Percentiles rank a stretch among this genome's conserved stretches.
phyloP scores from a whole-genome alignment of 2,113 vertebrate genomes.

The Dicrurus megarhynchus region DNA sequence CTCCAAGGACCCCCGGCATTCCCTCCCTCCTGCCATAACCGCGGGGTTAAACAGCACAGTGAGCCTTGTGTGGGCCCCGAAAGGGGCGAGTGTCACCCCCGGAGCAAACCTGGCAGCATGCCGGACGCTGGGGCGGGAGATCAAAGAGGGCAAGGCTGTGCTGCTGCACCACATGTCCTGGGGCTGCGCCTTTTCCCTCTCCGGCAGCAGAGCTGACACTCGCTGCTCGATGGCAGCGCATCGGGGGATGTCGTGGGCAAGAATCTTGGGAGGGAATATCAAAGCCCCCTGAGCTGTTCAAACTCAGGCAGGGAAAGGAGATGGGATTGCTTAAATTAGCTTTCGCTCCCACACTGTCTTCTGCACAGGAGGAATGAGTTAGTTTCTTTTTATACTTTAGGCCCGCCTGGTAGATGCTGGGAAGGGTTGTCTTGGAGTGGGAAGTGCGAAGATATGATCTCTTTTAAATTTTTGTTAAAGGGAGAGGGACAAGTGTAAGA shows the following conservation, averaged over 20 bases:
- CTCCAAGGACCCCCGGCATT: accelerated
- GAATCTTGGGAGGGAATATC: accelerated
- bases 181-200: background rate
- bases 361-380: background rate
- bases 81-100: background rate
- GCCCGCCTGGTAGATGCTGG: background rate
- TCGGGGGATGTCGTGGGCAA: accelerated
- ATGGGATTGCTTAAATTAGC: background rate
- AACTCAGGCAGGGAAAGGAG: background rate
- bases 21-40: background rate
- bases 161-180: background rate
- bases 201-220: background rate
- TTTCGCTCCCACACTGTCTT: background rate
- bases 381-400: background rate
- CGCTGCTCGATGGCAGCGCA: accelerated
- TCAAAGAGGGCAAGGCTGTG: background rate
- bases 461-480: background rate
- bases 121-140: background rate
- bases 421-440: background rate
- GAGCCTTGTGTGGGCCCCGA: background rate
- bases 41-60: background rate
- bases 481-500: background rate
- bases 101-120: background rate
- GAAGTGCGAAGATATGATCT: background rate
- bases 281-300: background rate